Evolutionary conservation across 2,113 vertebrate species (phyloP).

Genomic region (human (Homo sapiens)): DNA sequence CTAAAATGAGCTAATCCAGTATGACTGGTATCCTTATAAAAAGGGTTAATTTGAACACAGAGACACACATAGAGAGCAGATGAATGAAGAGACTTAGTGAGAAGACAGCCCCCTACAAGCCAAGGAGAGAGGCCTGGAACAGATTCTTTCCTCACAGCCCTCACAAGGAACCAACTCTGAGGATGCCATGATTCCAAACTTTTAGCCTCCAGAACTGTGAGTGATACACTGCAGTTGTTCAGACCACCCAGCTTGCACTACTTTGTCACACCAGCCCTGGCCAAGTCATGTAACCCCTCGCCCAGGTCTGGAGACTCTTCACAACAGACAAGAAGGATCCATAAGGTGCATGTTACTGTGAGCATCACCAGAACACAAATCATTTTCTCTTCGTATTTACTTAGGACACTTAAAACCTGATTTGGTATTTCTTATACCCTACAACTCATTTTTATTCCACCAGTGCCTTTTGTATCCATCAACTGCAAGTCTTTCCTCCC

Average conservation of each 20-base stretch:
- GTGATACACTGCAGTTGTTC: background rate
- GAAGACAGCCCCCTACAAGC: background rate
- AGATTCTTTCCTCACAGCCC: background rate
- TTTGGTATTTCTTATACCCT: background rate
- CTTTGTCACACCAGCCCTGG: background rate
- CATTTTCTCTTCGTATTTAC: background rate
- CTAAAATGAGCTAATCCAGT: background rate
- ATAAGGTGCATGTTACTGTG: accelerated
- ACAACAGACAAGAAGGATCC: background rate
- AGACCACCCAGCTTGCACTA: too few relatives aligned
- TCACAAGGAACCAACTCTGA: background rate
- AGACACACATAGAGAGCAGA: background rate
- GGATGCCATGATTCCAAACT: background rate
- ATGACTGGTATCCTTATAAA: background rate
- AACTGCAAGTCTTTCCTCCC: background rate
- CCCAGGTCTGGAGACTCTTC: background rate
- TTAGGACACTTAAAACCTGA: background rate
- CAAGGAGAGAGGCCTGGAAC: background rate
- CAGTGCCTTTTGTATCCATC: background rate
- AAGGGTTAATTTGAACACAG: background rate
- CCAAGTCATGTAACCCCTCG: background rate
- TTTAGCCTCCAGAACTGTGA: background rate
- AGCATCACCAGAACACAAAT: background rate
- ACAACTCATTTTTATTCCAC: background rate
- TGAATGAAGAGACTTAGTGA: background rate